Base-by-base conservation (phyloP, 2,888 invertebrate species). In the Loripinus fragilis region DNA sequence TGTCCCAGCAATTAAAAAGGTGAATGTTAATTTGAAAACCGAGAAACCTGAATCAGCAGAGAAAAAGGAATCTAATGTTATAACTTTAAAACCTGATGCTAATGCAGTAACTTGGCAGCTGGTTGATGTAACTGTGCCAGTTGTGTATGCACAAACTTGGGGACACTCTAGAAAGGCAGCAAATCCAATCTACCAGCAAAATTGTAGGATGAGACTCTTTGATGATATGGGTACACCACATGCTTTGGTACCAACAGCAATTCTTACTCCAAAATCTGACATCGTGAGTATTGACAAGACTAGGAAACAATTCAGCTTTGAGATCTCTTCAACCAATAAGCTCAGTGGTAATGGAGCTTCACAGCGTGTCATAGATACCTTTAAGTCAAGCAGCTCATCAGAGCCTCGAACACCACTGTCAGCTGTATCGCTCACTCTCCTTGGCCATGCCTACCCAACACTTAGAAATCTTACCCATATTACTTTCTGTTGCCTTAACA, bases 401-500 rank as follows among this genome's bases (percentile, higher is more conserved):
- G 66, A 70, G 25, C 66, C 33, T 15, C 73, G 74, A 41, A 73
- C 80, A 41, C 82, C 84, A 8, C 64, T 35, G 8, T 48, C 78
- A n/a, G 76, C 64, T 2, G 70, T 76, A 60, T 78, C 73, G 71
- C 74, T 73, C 23, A 72, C 83, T 28, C 66, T 87, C 45, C 85
- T 86, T 48, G 90, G 90, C 8, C 92, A 92, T 76, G 85, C 87
- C 0, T 88, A 88, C 69, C 92, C 92, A 41, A 86, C 89, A 0
- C 82, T 93, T 41, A 81, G 89, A 17, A 85, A 88, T 23, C 67
- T 83, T 5, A 90, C 90, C 35, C 89, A 93, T 81, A 76, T 89
- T 25, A 98, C 97, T 89, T 99, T 97, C 93, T 98, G 98, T 91
- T 98, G 98, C 0, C 95, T 98, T 68, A 97, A 98, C 93, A 96